Evolutionary conservation across 2,888 invertebrate species (phyloP).

Genomic region (Aelia acuminata): DNA sequence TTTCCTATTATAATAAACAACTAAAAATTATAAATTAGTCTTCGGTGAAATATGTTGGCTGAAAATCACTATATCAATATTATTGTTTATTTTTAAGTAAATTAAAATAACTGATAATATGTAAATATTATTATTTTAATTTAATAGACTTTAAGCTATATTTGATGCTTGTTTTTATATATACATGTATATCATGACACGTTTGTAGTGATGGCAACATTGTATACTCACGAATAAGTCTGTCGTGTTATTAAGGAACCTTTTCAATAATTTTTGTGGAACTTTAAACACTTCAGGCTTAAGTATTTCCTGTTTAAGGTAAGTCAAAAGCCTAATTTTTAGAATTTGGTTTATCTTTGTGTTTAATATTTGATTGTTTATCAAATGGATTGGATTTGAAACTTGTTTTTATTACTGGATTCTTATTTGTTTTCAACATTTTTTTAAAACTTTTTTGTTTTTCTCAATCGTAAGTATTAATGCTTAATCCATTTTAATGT

Average conservation of each 20-base stretch:
- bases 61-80: not conserved
- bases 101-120: not conserved
- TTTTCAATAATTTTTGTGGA: not conserved
- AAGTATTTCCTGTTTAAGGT: not conserved
- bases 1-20: too few relatives aligned
- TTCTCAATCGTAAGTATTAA: not conserved
- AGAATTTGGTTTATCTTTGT: not conserved
- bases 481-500: not conserved
- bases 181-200: not conserved
- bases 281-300: not conserved
- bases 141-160: not conserved
- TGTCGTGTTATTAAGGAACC: not conserved
- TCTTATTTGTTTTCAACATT: not conserved
- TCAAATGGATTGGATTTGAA: not conserved
- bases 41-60: not conserved
- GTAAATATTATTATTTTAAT: not conserved
- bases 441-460: not conserved
- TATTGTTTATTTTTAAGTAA: not conserved
- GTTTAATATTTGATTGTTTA: not conserved
- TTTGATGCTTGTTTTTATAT: not conserved
- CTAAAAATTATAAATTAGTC: too few relatives aligned
- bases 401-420: not conserved
- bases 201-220: constrained; percentile 17
- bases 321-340: not conserved
- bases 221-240: constrained; percentile 1